A percentile compares a stretch with the other conserved stretches of the same genome.
phyloP scores from a whole-genome alignment of 2,888 invertebrate genomes.

The Xestia sexstrigata region DNA sequence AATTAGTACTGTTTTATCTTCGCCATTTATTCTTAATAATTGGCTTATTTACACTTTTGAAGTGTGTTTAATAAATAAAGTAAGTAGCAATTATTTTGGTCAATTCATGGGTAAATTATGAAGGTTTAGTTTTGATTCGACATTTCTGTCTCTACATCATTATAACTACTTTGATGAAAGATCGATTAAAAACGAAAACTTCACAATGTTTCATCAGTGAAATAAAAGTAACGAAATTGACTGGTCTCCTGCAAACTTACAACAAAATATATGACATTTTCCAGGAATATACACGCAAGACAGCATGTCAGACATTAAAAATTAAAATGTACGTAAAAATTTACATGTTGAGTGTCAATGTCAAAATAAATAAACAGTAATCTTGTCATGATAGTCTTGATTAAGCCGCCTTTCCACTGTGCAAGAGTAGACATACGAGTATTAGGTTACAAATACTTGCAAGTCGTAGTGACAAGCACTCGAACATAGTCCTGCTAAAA shows the following conservation, averaged over 20 bases:
- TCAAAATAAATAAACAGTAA: slow-evolving; percentile 17
- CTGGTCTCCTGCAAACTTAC: not conserved
- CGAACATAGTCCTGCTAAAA: not conserved
- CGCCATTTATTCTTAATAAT: slow-evolving; percentile 57
- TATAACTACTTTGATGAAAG: slow-evolving; percentile 33
- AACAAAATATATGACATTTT: not conserved
- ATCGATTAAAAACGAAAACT: slow-evolving; percentile 16
- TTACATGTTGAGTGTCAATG: slow-evolving; percentile 1
- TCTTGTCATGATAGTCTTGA: slow-evolving; percentile 12
- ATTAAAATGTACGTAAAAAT: slow-evolving; percentile 10
- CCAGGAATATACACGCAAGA: not conserved
- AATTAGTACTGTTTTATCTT: slow-evolving; percentile 32
- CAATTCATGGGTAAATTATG: not conserved
- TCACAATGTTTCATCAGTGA: not conserved
- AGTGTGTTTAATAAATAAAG: slow-evolving; percentile 56
- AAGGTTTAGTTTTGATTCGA: slow-evolving; percentile 44
- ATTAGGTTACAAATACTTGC: not conserved
- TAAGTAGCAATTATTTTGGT: slow-evolving; percentile 40
- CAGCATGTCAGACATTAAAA: slow-evolving; percentile 9
- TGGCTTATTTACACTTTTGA: slow-evolving; percentile 57
- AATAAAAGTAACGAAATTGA: not conserved
- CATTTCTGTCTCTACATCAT: slow-evolving; percentile 52
- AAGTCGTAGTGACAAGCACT: not conserved
- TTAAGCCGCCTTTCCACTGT: slow-evolving; percentile 9
- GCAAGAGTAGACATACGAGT: slow-evolving; percentile 1